Evolutionary conservation across 2,797 vertebrate species (phyloP).

Genomic region (Macropus fuliginosus): DNA sequence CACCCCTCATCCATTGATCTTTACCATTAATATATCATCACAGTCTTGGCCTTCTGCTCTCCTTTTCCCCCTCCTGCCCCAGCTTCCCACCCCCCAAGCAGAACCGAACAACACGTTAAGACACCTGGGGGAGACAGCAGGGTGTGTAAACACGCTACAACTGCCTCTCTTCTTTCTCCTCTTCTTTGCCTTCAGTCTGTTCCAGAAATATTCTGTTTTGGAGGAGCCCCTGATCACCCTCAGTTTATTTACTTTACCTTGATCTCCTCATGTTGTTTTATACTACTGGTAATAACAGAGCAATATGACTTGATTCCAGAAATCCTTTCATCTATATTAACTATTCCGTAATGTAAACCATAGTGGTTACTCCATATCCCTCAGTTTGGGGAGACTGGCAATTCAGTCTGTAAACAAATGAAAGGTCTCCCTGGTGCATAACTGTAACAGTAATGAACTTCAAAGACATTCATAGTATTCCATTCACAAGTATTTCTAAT

Average conservation of each 20-base stretch:
- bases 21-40: background rate
- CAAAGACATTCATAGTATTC: conserved; percentile 74
- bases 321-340: conserved; percentile 67
- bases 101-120: background rate
- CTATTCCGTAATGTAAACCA: conserved; percentile 67
- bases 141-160: background rate
- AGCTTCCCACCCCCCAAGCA: background rate
- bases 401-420: conserved; percentile 52
- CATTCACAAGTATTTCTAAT: conserved; percentile 78
- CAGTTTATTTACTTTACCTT: conserved; percentile 58
- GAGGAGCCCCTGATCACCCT: conserved; percentile 42
- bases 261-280: conserved; percentile 59
- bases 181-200: background rate
- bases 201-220: conserved; percentile 48
- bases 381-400: conserved; percentile 31
- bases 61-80: background rate
- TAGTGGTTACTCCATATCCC: conserved; percentile 48
- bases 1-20: background rate
- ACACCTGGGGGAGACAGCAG: background rate
- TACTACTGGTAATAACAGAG: conserved; percentile 60
- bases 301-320: conserved; percentile 56
- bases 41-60: background rate
- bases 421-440: conserved; percentile 49
- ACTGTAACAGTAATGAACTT: conserved; percentile 67
- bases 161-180: background rate